Evolutionary conservation across 2,888 invertebrate genomes (phyloP).

Genomic region (Cryptocheilus praepositus): DNA sequence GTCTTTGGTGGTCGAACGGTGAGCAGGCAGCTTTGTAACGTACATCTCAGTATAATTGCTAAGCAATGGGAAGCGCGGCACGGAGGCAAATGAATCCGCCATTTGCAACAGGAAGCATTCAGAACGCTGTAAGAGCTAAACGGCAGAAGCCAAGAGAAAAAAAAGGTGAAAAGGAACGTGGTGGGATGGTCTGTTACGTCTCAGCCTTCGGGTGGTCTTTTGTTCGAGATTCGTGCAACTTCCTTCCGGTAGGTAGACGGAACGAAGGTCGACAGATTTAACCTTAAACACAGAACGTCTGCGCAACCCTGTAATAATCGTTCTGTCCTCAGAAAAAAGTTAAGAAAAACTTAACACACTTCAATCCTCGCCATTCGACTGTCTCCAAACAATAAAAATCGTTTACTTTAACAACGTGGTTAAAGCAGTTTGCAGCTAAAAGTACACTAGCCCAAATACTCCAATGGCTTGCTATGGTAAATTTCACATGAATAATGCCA

Average conservation of each 20-base stretch:
- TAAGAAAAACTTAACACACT: no score
- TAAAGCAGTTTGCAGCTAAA: no score
- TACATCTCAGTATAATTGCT: slow-evolving; percentile 34
- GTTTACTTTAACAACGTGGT: no score
- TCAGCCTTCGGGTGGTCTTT: slow-evolving; percentile 46
- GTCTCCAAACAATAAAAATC: no score
- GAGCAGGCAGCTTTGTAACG: slow-evolving; percentile 41
- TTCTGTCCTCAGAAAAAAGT: no score
- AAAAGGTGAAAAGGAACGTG: background rate
- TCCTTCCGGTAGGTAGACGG: slow-evolving; percentile 57
- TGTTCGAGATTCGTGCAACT: slow-evolving; percentile 57
- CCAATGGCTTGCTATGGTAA: no score
- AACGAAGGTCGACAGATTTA: slow-evolving; percentile 13
- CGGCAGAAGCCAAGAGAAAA: slow-evolving; percentile 32
- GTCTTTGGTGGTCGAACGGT: slow-evolving; percentile 46
- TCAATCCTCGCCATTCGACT: no score
- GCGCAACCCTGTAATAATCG: no score
- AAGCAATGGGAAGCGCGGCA: slow-evolving; percentile 38
- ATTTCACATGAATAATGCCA: no score
- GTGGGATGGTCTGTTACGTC: slow-evolving; percentile 21
- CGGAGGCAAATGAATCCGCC: slow-evolving; percentile 50
- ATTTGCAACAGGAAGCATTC: slow-evolving; percentile 31
- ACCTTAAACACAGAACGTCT: background rate
- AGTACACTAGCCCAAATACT: no score
- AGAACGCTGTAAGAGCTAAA: slow-evolving; percentile 10